Base-by-base conservation (phyloP, 2,113 vertebrate species). In the Clarias magur region DNA sequence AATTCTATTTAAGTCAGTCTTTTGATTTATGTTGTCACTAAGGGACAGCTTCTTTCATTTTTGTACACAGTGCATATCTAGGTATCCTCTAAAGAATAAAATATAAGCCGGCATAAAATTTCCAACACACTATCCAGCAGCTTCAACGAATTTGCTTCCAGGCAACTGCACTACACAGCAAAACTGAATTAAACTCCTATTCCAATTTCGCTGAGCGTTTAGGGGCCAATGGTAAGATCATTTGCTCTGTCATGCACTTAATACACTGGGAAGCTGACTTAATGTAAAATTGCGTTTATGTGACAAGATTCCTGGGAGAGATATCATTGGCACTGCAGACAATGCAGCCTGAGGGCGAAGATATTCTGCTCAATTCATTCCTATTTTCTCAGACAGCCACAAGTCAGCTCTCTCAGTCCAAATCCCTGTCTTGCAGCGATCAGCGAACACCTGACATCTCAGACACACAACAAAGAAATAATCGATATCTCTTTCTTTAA, bases 401-500 rank as follows among this genome's bases (percentile, higher is more conserved):
- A 65, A 86, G 89, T 89, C 86, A 86, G 85, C 79, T 90, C 81
- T 65, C 63, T 87, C 87, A 65, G 83, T 87, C 85, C 85, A 88
- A 88, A 90, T 89, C 73, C 72, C 80, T 86, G 75, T 81, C 88
- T 86, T 62, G 59, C 42, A 38, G 85, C 75, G 76, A 90, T 88
- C 67, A 78, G 73, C 38, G 9, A 90, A 79, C 60, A 34, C 53
- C 65, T 38, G 73, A 83, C 59, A 79, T n/a, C 73, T 75, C 68
- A 53, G 83, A 85, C 67, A 65, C 84, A 89, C 78, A 81, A 82
- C 54, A 84, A 86, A 90, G 76, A 90, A 81, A 86, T 65, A 88
- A 91, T 91, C 87, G 85, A 91, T 89, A 85, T 7, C 70, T 88
- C 87, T 85, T 88, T 54, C 85, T 81, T 87, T 60, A 89, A 70